Evolutionary conservation across 1,140 invertebrate species (phyloP).

Genomic region (Aradophagus sp.): DNA sequence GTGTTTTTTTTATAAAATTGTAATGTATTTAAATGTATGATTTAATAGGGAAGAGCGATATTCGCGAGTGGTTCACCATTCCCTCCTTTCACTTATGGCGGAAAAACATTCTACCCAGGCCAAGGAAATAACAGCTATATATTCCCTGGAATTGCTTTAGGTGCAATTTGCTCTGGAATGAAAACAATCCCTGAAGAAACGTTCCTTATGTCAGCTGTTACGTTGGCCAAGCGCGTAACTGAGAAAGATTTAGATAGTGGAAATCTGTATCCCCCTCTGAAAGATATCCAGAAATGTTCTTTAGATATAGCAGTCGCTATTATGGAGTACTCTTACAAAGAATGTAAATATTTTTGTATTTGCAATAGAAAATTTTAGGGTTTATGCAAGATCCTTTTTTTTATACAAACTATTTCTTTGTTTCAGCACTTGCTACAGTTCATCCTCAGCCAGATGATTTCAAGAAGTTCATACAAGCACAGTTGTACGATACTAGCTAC

Average conservation of each 20-base stretch:
- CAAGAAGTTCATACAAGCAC: conserved; percentile 84
- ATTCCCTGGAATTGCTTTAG: conserved; percentile 94
- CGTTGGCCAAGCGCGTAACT: conserved; percentile 88
- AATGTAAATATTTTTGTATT: conserved; percentile 76
- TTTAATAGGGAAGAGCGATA: conserved; percentile 83
- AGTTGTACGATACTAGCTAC: conserved; percentile 87
- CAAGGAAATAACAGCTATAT: conserved; percentile 99
- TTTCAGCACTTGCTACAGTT: conserved; percentile 82
- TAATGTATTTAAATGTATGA: too few species aligned
- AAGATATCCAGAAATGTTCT: conserved; percentile 91
- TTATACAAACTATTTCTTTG: too few species aligned
- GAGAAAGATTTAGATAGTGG: conserved; percentile 88
- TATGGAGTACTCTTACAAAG: conserved; percentile 90
- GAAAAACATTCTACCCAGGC: conserved; percentile 87
- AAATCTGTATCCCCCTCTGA: conserved; percentile 95
- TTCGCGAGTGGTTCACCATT: conserved; percentile 97
- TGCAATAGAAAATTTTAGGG: conserved; percentile 23
- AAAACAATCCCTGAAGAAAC: conserved; percentile 90
- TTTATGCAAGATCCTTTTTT: conserved; percentile 12
- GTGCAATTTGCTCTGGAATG: conserved; percentile 87
- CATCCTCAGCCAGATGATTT: conserved; percentile 86
- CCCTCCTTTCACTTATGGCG: conserved; percentile 84
- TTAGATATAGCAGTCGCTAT: conserved; percentile 89
- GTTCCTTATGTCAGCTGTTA: conserved; percentile 91
- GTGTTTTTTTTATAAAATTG: too few species aligned